Percentiles rank a stretch among this genome's conserved stretches.
Evolutionary conservation across 2,113 vertebrate genomes (phyloP).

Genomic region (Chlamydotis undulata): DNA sequence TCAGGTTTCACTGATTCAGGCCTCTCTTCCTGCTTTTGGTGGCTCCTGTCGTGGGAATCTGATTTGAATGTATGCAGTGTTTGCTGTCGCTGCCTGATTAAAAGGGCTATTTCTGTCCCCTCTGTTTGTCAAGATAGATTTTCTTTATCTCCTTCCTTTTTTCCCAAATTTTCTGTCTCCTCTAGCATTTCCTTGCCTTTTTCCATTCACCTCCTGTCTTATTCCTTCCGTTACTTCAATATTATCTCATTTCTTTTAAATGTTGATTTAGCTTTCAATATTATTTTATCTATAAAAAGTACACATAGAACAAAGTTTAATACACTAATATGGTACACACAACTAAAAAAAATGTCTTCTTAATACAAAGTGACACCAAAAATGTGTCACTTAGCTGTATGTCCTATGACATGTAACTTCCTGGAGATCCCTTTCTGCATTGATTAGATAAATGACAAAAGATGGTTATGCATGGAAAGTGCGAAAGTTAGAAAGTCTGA

Average conservation of each 20-base stretch:
- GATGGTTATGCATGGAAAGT: neutral
- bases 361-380: neutral
- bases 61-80: neutral
- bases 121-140: conserved; percentile 4
- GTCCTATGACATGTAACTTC: neutral
- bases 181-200: neutral
- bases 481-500: neutral
- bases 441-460: neutral
- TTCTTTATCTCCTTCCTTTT: neutral
- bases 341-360: neutral
- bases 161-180: neutral
- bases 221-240: neutral
- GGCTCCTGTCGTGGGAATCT: neutral
- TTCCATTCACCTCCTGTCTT: neutral
- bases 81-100: neutral
- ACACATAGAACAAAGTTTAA: neutral
- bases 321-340: neutral
- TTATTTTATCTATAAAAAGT: neutral
- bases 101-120: conserved; percentile 3
- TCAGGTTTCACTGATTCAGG: neutral
- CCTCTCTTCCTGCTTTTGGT: conserved; percentile 14
- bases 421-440: neutral
- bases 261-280: neutral
- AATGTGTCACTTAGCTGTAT: neutral
- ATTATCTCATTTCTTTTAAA: neutral